Percentiles rank a stretch among this genome's conserved stretches.
These are phyloP conservation scores for Pelochelys cantorii DNA, from an alignment of 2,797 vertebrate genomes.

Conservation along the genomic window DNA sequence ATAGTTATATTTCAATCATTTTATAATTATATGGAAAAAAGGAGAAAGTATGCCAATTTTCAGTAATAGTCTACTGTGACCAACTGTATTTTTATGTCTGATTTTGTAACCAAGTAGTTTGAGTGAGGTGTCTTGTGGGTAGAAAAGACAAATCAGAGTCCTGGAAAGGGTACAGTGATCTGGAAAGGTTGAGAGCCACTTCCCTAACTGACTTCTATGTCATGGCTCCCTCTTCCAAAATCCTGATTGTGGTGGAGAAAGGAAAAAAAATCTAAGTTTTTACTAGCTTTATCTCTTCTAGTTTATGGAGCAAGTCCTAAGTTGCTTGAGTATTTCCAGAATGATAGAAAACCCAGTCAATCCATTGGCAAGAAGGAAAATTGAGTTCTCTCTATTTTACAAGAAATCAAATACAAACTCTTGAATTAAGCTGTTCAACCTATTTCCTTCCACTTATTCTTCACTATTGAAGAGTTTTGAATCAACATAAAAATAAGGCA, in stretches of 20 bases:
- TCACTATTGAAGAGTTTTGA: background rate
- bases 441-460: background rate
- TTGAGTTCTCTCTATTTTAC: constrained; percentile 13
- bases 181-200: too few relatives aligned
- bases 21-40: too few relatives aligned
- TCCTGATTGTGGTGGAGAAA: background rate
- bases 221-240: background rate
- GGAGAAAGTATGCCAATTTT: too few relatives aligned
- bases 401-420: background rate
- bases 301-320: constrained; percentile 13
- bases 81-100: too few relatives aligned
- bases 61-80: too few relatives aligned
- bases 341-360: background rate
- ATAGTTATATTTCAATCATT: too few relatives aligned
- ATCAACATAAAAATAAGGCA: background rate
- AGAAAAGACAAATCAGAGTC: too few relatives aligned
- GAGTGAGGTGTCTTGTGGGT: too few relatives aligned
- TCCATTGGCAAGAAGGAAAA: background rate
- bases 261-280: background rate
- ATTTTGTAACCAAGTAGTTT: too few relatives aligned
- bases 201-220: background rate
- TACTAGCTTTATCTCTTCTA: background rate
- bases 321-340: background rate
- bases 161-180: background rate
- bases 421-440: background rate